These are phyloP conservation scores for Pachymerium ferrugineum DNA, from an alignment of 2,888 invertebrate species.

Conservation along the genomic window DNA sequence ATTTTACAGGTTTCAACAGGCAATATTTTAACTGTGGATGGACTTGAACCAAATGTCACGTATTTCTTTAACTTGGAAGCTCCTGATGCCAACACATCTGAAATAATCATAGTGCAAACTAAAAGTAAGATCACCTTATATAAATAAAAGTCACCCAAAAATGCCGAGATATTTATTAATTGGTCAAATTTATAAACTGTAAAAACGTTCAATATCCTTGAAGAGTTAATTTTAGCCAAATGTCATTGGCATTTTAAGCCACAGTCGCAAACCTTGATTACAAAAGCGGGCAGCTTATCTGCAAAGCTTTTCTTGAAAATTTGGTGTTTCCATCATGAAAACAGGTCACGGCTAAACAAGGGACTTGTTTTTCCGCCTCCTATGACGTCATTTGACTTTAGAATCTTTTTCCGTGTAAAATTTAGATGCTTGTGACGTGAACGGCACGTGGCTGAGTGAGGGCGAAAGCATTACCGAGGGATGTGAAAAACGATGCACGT, in stretches of 20 bases:
- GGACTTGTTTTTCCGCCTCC: constrained; percentile 25
- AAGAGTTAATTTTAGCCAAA: not conserved
- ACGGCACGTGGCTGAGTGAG: constrained; percentile 34
- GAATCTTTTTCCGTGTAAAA: constrained; percentile 10
- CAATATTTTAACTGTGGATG: constrained; percentile 38
- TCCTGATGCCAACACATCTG: not conserved
- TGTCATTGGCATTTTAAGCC: not conserved
- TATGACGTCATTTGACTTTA: constrained; percentile 5
- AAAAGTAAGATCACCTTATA: no score
- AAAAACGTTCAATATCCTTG: no score
- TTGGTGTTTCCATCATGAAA: constrained; percentile 16
- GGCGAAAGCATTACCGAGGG: constrained; percentile 74
- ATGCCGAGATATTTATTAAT: no score
- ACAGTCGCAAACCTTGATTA: no score
- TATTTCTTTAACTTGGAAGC: constrained; percentile 18
- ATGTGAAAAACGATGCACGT: constrained; percentile 72
- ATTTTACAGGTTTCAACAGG: not conserved
- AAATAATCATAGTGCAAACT: not conserved
- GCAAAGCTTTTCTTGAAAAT: not conserved
- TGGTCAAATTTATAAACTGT: no score
- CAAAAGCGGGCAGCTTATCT: not conserved
- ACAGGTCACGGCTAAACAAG: constrained; percentile 7
- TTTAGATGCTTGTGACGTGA: constrained; percentile 33
- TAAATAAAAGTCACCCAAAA: no score
- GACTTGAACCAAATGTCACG: constrained; percentile 39